Base-by-base conservation (phyloP, 2,888 invertebrate genomes). In the Operophtera brumata region DNA sequence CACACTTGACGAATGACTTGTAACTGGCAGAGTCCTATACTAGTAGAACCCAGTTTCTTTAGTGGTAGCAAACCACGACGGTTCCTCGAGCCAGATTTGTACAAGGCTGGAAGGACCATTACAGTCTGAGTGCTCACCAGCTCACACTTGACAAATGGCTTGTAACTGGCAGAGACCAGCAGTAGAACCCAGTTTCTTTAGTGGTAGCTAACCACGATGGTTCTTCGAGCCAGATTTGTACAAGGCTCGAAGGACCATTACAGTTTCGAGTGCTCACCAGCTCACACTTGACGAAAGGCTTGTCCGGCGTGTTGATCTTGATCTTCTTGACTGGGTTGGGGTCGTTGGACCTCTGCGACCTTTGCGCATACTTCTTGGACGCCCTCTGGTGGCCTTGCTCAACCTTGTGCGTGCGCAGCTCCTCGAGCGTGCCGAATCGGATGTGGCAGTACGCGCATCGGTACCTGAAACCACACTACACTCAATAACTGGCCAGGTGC, bases 391-490 rank as follows among this genome's bases (percentile, higher is more conserved):
- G 57, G 0, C 52, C 57, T 28, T 51, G 48, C 10, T 48, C 52
- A 6, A 57, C 52, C 35, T 57, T 57, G 36, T 57, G 57, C 28
- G 48, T 48, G 4, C 52, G 14, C 13, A 57, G 42, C 52, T 57
- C 52, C 14, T 57, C 57, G 1, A 57, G 48, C 2, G 48, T 48
- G 8, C 40, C 35, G 48, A 57, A 57, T 10, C 52, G 25, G n/a
- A 52, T 52, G 45, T 57, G 52, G 20, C 57, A 57, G 39, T 52
- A 52, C n/a, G 52, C 52, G 32, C 57, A 57, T 11, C 56, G 56
- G 44, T 51, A 47, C 6, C 54, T 54, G 42, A 32, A 41, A 42
- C 20, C 20, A 20, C 20, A 20, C 20, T 20, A 20, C 20, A 3
- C 20, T 20, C 2, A 20, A 20, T 20, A 20, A 20, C 20, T 20